Evolutionary conservation across 2,797 vertebrate genomes (phyloP).

Genomic region (Mycteria americana): DNA sequence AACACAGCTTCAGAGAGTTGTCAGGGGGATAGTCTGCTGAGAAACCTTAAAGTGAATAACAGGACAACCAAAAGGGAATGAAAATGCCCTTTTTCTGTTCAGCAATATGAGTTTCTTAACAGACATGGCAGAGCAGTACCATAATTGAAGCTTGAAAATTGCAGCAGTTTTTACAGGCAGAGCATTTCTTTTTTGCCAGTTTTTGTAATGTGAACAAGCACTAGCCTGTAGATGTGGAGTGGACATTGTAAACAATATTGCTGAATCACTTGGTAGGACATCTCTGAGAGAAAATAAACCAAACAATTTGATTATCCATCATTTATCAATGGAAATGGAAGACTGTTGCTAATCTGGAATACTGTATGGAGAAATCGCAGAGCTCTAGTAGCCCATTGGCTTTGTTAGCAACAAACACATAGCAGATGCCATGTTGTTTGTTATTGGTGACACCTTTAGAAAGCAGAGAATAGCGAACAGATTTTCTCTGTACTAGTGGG

Average conservation of each 20-base stretch:
- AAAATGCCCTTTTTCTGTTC: neutral
- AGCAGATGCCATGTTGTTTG: constrained; percentile 50
- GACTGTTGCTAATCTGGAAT: neutral
- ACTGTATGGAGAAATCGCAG: neutral
- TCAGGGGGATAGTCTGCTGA: neutral
- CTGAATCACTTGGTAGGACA: neutral
- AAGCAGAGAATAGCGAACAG: constrained; percentile 35
- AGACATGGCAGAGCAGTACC: neutral
- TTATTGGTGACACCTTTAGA: constrained; percentile 45
- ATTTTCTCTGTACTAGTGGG: constrained; percentile 26
- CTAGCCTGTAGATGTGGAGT: neutral
- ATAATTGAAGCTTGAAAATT: neutral
- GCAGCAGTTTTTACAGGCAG: neutral
- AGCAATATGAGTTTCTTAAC: neutral
- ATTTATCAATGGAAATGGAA: neutral
- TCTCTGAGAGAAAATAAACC: neutral
- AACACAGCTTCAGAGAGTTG: neutral
- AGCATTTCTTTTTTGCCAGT: neutral
- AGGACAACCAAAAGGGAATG: neutral
- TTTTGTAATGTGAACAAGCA: neutral
- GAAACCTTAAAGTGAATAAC: neutral
- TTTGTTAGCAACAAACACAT: neutral
- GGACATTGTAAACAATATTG: neutral
- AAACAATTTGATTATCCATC: neutral
- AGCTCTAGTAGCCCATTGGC: neutral